These are phyloP conservation scores for Acrossocheilus wenchowensis DNA, from an alignment of 2,797 vertebrate genomes.

Conservation along the genomic window DNA sequence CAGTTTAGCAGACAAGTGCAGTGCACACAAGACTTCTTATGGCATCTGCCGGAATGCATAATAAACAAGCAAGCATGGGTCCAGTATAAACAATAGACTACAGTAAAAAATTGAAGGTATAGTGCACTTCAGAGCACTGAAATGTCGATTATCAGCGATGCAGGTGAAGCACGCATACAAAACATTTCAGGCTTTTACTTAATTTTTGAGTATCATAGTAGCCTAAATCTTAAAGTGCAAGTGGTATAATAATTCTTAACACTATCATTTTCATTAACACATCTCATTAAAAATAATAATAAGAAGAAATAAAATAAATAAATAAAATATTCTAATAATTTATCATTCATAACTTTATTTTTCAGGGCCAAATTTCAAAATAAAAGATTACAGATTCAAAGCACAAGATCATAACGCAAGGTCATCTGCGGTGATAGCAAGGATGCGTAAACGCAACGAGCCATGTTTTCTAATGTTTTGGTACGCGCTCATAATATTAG, in stretches of 20 bases:
- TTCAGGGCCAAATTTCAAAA: constrained; percentile 62
- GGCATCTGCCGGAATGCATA: constrained; percentile 40
- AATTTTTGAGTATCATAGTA: background rate
- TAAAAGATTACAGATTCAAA: constrained; percentile 59
- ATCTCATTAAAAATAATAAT: background rate
- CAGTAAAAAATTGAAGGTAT: constrained; percentile 2
- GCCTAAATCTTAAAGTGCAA: background rate
- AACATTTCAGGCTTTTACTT: constrained; percentile 4
- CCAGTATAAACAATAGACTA: constrained; percentile 17
- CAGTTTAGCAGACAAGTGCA: background rate
- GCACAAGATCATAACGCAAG: constrained; percentile 77
- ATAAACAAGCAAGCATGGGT: constrained; percentile 30
- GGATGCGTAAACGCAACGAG: constrained; percentile 69
- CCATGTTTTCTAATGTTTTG: constrained; percentile 72
- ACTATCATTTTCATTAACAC: background rate
- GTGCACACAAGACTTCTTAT: constrained; percentile 30
- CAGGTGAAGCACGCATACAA: constrained; percentile 15
- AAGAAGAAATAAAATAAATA: too few relatives aligned
- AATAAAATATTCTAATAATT: constrained; percentile 1
- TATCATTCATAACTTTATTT: constrained; percentile 65
- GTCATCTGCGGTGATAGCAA: constrained; percentile 72
- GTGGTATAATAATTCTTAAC: too few relatives aligned
- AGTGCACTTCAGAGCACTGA: constrained; percentile 5
- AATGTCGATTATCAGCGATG: constrained; percentile 26
- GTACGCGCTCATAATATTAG: constrained; percentile 46